Base-by-base conservation (phyloP, 1,140 invertebrate genomes). In the Aphis craccivora region DNA sequence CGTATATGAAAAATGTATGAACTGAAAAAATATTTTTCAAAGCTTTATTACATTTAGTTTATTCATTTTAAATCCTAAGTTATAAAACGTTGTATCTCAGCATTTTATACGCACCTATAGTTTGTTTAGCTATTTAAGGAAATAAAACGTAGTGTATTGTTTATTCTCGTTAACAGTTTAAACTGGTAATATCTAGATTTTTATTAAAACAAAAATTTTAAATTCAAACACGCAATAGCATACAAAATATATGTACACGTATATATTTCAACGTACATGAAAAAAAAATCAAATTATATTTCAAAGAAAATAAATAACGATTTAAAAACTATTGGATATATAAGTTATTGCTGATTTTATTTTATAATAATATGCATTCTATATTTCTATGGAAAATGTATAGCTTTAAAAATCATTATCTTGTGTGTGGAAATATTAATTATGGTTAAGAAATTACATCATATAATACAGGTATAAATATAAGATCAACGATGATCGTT, bases 161-260 rank as follows among this genome's bases (percentile, higher is more conserved):
- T 67, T 67, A 67, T 67, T 67, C 60, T 67, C 60, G 60, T 67
- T 67, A 67, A 67, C 60, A 67, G 60, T 67, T 67, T n/a, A 67
- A n/a, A 67, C 60, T n/a, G 14, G 60, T n/a, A 67, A n/a, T 67
- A n/a, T 4, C 30, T n/a, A n/a, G 60, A 67, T 67, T 67, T n/a
- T 18, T 67, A 18, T 67, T n/a, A 67, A 67, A 67, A n/a, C 60
- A 67, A 67, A 67, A 67, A 67, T 67, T 67, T 30, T 3, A 67
- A 67, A n/a, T 67, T 67, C 30, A 67, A n/a, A 67, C 60, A 67
- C 60, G 30, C 30, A 14, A 67, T 0, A 1, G 14, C 30, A 67
- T 67, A n/a, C 11, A 30, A 30, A 14, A n/a, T 67, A 67, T 18
- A 67, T n/a, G 23, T 30, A n/a, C 6, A 67, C 5, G 30, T 60